A percentile compares a stretch with the other conserved stretches of the same genome.
Evolutionary conservation across 2,888 invertebrate genomes (phyloP).

Genomic region (Ferrisia virgata): DNA sequence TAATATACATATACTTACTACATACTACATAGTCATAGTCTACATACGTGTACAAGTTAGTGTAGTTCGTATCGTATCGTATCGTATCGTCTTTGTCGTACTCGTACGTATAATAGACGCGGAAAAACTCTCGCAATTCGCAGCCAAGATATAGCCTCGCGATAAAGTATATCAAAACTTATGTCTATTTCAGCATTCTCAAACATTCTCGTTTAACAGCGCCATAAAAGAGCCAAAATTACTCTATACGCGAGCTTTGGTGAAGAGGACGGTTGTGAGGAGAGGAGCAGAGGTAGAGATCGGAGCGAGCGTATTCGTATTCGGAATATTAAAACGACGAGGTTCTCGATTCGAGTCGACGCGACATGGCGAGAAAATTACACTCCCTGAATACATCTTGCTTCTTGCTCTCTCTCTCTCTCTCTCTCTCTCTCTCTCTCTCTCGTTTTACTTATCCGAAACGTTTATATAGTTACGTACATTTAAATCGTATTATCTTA

Average conservation of each 20-base stretch:
- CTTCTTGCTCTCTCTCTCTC: not conserved
- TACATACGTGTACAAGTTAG: not conserved
- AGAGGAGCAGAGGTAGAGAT: not conserved
- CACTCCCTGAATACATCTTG: not conserved
- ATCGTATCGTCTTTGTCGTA: not conserved
- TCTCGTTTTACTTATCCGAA: too few species aligned
- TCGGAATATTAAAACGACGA: slow-evolving; percentile 4
- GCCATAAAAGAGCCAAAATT: slow-evolving; percentile 25
- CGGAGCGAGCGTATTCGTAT: not conserved
- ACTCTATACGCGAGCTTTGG: too few species aligned
- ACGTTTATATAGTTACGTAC: not conserved
- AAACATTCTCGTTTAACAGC: slow-evolving; percentile 26
- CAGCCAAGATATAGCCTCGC: not conserved
- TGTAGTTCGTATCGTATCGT: not conserved
- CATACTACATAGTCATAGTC: too few species aligned
- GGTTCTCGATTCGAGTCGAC: too few species aligned
- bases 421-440: too few species aligned
- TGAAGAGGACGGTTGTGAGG: too few species aligned
- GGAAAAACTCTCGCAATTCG: not conserved
- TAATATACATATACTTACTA: not conserved
- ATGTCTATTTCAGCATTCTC: slow-evolving; percentile 26
- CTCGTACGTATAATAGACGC: too few species aligned
- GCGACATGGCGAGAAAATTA: slow-evolving; percentile 27
- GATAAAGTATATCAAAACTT: slow-evolving; percentile 25
- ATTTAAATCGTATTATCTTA: slow-evolving; percentile 23